Evolutionary conservation across 2,797 vertebrate species (phyloP).

Genomic region (Sebastes flavidus): DNA sequence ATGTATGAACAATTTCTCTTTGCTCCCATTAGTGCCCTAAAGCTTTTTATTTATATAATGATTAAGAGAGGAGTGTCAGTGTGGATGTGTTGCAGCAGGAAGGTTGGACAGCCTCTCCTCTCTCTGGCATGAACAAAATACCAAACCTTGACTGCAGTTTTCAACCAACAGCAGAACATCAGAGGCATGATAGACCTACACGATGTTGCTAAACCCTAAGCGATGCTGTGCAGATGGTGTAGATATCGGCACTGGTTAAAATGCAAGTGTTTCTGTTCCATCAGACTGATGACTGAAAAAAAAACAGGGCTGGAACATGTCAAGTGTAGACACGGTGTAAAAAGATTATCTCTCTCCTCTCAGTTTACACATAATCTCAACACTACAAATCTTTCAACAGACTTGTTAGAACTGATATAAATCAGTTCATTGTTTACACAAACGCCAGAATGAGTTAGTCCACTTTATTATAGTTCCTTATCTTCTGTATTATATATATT

Average conservation of each 20-base stretch:
- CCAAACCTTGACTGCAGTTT: neutral
- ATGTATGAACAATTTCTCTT: neutral
- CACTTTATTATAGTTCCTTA: neutral
- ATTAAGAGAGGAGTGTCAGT: constrained; percentile 22
- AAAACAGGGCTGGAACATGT: neutral
- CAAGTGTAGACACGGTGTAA: neutral
- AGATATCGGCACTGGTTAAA: neutral
- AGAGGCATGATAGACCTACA: neutral
- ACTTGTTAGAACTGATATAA: neutral
- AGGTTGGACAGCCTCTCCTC: neutral
- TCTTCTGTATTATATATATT: neutral
- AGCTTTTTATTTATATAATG: neutral
- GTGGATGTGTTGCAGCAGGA: constrained; percentile 14
- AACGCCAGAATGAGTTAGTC: neutral
- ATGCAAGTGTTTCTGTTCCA: neutral
- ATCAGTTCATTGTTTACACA: neutral
- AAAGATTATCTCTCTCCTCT: neutral
- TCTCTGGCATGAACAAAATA: neutral
- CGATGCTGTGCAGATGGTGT: too few relatives aligned
- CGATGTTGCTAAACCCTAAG: neutral
- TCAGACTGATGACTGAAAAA: neutral
- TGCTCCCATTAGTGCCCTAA: neutral
- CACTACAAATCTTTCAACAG: neutral
- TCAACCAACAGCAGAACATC: neutral
- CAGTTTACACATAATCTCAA: neutral